Percentiles rank a stretch among this genome's conserved stretches.
Evolutionary conservation across 2,797 vertebrate species (phyloP).

Genomic region (Cynopterus sphinx): DNA sequence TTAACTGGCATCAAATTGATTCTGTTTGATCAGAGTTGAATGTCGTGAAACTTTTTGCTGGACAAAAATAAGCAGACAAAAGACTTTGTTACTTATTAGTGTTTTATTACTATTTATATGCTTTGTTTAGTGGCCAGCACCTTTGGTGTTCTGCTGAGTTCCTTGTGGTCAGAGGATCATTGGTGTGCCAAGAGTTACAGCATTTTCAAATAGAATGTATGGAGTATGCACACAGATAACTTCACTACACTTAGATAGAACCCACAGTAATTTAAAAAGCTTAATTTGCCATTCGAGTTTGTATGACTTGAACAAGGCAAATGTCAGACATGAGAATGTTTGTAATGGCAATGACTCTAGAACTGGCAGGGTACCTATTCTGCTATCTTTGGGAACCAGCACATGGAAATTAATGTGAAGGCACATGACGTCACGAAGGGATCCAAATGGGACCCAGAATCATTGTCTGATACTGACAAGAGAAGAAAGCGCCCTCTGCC

Average conservation of each 20-base stretch:
- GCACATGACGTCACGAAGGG: not conserved
- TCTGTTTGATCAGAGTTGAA: not conserved
- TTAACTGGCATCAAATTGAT: constrained; percentile 18
- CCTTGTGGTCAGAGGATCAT: not conserved
- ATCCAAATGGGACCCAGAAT: not conserved
- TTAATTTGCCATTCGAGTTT: not conserved
- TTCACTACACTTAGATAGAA: not conserved
- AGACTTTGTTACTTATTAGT: not conserved
- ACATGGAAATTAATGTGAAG: not conserved
- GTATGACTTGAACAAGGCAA: not conserved
- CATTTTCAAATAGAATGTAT: not conserved
- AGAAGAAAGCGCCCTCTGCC: not conserved
- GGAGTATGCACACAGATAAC: not conserved
- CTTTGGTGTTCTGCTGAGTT: not conserved
- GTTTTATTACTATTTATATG: not conserved
- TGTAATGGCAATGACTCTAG: not conserved
- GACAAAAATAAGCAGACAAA: not conserved
- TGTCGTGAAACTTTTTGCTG: not conserved
- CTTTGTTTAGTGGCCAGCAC: not conserved
- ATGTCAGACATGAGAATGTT: not conserved
- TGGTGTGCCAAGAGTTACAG: not conserved
- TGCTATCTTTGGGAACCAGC: not conserved
- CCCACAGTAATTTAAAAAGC: not conserved
- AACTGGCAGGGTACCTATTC: not conserved
- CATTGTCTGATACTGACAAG: not conserved